Conservation (phyloP, 2,113 vertebrate genomes). For the Epinephelus moara region DNA sequence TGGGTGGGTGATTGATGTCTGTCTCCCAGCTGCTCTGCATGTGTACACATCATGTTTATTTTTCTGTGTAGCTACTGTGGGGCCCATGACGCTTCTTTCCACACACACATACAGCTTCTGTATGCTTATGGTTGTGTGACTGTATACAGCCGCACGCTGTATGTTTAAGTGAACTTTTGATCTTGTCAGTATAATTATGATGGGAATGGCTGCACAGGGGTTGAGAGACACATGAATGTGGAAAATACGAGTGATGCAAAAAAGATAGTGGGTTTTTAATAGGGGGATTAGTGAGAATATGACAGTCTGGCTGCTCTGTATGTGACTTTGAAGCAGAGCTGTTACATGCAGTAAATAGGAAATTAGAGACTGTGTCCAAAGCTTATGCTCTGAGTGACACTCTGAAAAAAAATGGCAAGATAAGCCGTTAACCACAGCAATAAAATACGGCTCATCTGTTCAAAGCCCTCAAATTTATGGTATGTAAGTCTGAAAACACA, state of each 20-base stretch:
- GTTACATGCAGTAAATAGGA: conserved; percentile 58
- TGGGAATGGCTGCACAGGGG: conserved; percentile 30
- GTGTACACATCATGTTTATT: conserved; percentile 46
- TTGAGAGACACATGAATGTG: conserved; percentile 36
- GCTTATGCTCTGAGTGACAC: conserved; percentile 50
- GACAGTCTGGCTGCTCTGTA: conserved; percentile 45
- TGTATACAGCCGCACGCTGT: neutral
- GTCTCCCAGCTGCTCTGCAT: conserved; percentile 38
- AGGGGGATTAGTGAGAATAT: conserved; percentile 63
- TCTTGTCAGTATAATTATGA: conserved; percentile 28
- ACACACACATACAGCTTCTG: conserved; percentile 21
- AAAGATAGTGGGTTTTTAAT: conserved; percentile 50
- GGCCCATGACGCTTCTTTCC: neutral
- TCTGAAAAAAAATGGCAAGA: conserved; percentile 17
- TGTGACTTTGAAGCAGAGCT: conserved; percentile 62
- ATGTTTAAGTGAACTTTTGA: conserved; percentile 30
- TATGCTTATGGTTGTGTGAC: conserved; percentile 7
- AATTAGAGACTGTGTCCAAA: conserved; percentile 56
- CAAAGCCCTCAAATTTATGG: conserved; percentile 38
- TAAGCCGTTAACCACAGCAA: conserved; percentile 56
- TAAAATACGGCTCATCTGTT: conserved; percentile 54
- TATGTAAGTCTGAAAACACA: conserved; percentile 42
- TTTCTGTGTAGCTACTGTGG: conserved; percentile 18
- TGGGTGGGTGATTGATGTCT: conserved; percentile 54
- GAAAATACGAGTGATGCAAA: conserved; percentile 37